Percentiles rank a stretch among this genome's conserved stretches.
These are phyloP conservation scores for Molossus alvarezi DNA, from an alignment of 2,797 vertebrate genomes.

Conservation along the genomic window DNA sequence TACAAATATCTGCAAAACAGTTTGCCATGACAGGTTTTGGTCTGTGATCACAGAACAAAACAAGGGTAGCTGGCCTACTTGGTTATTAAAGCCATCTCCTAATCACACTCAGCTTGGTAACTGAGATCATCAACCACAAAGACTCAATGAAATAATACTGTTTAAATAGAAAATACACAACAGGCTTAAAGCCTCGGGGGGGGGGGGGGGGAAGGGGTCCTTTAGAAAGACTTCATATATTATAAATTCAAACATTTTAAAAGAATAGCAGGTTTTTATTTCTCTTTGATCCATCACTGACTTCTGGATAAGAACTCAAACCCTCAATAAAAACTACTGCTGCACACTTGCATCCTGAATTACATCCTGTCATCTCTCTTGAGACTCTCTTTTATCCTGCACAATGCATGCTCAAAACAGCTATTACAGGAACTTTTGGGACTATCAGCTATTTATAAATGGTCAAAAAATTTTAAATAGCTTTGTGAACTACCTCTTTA, in stretches of 20 bases:
- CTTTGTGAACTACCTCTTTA: constrained; percentile 59
- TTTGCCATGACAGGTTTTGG: constrained; percentile 2
- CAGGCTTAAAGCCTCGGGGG: constrained; percentile 22
- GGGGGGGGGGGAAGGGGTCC: background rate
- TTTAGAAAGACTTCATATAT: constrained; percentile 40
- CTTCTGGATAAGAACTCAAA: constrained; percentile 70
- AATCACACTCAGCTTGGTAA: constrained; percentile 42
- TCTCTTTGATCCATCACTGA: constrained; percentile 67
- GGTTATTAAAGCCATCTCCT: constrained; percentile 63
- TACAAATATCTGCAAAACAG: constrained; percentile 13
- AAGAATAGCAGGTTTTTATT: constrained; percentile 69
- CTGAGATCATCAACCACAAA: constrained; percentile 53
- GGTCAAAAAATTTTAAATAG: constrained; percentile 81
- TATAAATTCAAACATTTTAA: constrained; percentile 69
- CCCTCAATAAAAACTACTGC: constrained; percentile 66
- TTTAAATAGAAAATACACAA: constrained; percentile 53
- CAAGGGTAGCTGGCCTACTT: constrained; percentile 19
- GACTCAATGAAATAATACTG: constrained; percentile 49
- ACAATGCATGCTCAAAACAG: constrained; percentile 73
- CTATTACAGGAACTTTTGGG: constrained; percentile 79
- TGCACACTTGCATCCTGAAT: constrained; percentile 79
- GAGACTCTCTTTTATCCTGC: constrained; percentile 73
- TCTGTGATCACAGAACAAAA: constrained; percentile 52
- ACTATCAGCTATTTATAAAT: constrained; percentile 79
- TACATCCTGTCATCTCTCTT: constrained; percentile 81